Percentiles rank a stretch among this genome's conserved stretches.
Evolutionary conservation across 1,140 invertebrate species (phyloP).

Genomic region (Probaryconus sp.): DNA sequence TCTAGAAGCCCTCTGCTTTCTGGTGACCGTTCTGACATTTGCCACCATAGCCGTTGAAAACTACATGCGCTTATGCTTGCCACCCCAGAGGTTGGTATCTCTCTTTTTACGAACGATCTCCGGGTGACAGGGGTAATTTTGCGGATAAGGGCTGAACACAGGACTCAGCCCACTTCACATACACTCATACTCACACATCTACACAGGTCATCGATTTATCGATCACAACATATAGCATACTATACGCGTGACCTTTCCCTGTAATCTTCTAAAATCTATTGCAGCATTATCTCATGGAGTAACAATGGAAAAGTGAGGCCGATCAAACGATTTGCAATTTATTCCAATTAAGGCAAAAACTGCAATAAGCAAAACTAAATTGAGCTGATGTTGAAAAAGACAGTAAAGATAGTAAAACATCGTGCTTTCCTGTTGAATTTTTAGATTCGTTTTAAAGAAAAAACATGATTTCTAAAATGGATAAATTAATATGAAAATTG

Average conservation of each 20-base stretch:
- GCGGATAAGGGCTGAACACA: background rate
- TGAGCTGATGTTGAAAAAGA: no score
- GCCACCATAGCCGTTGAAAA: slow-evolving; percentile 83
- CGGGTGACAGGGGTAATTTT: slow-evolving; percentile 20
- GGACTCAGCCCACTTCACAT: background rate
- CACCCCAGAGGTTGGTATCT: slow-evolving; percentile 76
- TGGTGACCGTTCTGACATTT: slow-evolving; percentile 83
- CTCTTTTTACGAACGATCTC: slow-evolving; percentile 20
- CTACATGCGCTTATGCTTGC: slow-evolving; percentile 80
- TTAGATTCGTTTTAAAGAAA: no score
- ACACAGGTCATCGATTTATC: slow-evolving; percentile 26
- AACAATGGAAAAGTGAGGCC: background rate
- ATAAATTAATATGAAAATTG: no score
- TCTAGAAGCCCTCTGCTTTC: slow-evolving; percentile 82
- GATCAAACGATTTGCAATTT: background rate
- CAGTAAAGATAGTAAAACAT: no score
- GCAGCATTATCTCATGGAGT: background rate
- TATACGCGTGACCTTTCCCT: no score
- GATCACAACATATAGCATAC: background rate
- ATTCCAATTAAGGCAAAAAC: background rate
- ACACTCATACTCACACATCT: no score
- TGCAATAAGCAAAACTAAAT: background rate
- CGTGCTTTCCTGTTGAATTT: no score
- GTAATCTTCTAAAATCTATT: slow-evolving; percentile 9
- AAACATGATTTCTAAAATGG: no score